Evolutionary conservation across 1,140 invertebrate genomes (phyloP), one percentile per base, ranked within the genome.

Genomic region (Brachionus angularis): DNA sequence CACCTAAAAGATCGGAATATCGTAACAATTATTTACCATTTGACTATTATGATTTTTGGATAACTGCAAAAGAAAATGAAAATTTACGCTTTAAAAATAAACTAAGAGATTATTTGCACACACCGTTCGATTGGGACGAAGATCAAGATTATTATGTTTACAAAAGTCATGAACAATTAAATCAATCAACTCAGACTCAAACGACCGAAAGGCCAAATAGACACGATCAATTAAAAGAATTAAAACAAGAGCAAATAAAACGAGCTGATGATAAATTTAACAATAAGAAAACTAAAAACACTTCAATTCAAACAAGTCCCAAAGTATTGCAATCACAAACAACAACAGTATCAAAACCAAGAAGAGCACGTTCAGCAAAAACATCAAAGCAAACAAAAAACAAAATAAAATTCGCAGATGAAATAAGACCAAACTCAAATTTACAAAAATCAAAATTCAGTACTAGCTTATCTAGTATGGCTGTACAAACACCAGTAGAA

Each of bases 41-140:
- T 16, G 62, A 67, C 42, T 67, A 67, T 16, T 67, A 67, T 36
- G 62, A 67, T 42, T 67, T 67, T 67, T 67, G 62, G 62, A 67
- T 46, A 33, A 67, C 47, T 16, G 62, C 62, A 1, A 67, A 67
- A 67, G 62, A 67, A 29, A 67, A 67, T 34, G 62, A 67, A 34
- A 50, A 46, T 16, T 23, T 67, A 27, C 62, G 62, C 42, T 67
- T 67, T 18, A 67, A 67, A 50, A 67, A 67, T 27, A 67, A 67
- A 23, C 16, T 67, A 10, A 67, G 62, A 49, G 62, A 67, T 46
- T 67, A 67, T 67, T 29, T 67, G 31, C 62, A 67, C 62, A 67
- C 62, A 25, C 62, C 62, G 27, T 67, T 67, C 18, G 62, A 67
- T 23, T 67, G 62, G 62, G 62, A 67, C 10, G 62, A 67, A 67